Conservation (phyloP, 2,797 vertebrate genomes). For the Pteropus rufus region DNA sequence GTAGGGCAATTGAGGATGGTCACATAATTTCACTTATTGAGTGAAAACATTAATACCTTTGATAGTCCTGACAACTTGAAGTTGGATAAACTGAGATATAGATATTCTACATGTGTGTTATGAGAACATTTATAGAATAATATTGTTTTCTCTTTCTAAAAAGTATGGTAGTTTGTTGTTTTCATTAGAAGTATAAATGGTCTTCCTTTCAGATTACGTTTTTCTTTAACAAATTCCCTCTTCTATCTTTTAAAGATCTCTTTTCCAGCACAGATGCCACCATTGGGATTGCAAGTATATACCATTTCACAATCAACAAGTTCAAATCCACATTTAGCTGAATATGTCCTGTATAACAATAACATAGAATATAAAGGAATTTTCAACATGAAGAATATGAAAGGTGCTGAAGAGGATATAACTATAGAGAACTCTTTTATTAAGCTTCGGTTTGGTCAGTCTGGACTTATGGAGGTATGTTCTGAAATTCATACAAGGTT, state of each 20-base stretch:
- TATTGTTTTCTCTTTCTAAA: neutral
- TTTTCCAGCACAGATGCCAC: conserved; percentile 87
- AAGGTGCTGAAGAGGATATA: conserved; percentile 79
- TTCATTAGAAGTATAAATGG: neutral
- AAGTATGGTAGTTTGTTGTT: neutral
- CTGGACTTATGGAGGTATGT: conserved; percentile 91
- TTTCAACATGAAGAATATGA: conserved; percentile 85
- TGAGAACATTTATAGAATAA: neutral
- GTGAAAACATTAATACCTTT: neutral
- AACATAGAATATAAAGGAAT: conserved; percentile 70
- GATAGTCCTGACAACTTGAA: neutral
- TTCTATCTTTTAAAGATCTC: conserved; percentile 84
- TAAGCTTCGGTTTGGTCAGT: conserved; percentile 86
- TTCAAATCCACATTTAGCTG: conserved; percentile 80
- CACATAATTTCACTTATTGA: neutral
- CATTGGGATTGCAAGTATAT: conserved; percentile 88
- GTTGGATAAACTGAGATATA: neutral
- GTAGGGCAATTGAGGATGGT: neutral
- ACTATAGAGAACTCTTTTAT: conserved; percentile 89
- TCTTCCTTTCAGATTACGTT: neutral
- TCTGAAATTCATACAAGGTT: neutral
- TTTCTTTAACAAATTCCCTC: neutral
- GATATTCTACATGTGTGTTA: neutral
- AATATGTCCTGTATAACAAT: conserved; percentile 83
- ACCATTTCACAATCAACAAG: conserved; percentile 84